These are phyloP conservation scores for Oncorhynchus tshawytscha DNA, from an alignment of 2,113 vertebrate species.

Conservation along the genomic window DNA sequence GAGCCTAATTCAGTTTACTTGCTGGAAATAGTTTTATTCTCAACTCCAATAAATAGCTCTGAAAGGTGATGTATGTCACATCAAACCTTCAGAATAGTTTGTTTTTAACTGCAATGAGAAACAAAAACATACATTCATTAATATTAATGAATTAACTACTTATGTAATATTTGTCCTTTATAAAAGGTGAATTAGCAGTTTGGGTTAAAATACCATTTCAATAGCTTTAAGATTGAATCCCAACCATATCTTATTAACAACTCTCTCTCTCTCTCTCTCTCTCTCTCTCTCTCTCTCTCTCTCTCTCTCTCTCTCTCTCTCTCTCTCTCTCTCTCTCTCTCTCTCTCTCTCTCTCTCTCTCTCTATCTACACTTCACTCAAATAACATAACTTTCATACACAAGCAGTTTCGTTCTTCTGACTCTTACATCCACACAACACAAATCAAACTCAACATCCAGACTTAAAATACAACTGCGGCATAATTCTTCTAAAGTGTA, in stretches of 20 bases:
- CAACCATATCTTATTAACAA: neutral
- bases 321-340: too few relatives aligned
- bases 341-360: too few relatives aligned
- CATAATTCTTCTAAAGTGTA: slow-evolving; percentile 20
- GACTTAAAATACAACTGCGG: neutral
- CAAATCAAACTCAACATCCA: slow-evolving; percentile 37
- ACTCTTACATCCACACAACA: slow-evolving; percentile 11
- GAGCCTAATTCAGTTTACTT: neutral
- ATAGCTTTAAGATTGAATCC: neutral
- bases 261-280: neutral
- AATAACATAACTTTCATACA: slow-evolving; percentile 9
- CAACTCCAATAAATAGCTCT: neutral
- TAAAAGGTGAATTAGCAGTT: neutral
- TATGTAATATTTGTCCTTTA: neutral
- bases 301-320: too few relatives aligned
- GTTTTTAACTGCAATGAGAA: neutral
- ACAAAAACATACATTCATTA: neutral
- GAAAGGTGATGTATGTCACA: neutral
- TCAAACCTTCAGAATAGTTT: neutral
- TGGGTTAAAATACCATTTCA: neutral
- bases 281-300: too few relatives aligned
- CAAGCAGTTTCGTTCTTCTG: slow-evolving; percentile 3
- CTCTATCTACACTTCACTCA: slow-evolving; percentile 27
- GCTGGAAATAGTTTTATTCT: neutral
- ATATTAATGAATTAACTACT: neutral